A percentile compares a stretch with the other conserved stretches of the same genome.
These are phyloP conservation scores for Drosophila meridionalis DNA, from an alignment of 2,888 invertebrate genomes.

Conservation along the genomic window DNA sequence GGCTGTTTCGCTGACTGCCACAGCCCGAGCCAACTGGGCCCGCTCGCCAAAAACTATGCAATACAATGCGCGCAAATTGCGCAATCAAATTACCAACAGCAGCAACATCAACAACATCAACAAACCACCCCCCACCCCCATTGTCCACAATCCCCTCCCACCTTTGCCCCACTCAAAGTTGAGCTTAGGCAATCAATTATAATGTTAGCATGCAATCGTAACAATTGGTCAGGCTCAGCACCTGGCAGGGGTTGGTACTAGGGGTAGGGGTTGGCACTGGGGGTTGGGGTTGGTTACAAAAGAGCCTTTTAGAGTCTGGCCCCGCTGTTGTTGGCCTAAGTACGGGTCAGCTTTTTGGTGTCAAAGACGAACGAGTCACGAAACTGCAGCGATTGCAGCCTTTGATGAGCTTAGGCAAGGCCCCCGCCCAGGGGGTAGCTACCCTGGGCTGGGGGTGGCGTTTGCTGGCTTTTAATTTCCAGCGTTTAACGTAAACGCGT, in stretches of 20 bases:
- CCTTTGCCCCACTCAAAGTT: slow-evolving; percentile 18
- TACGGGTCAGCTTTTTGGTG: slow-evolving; percentile 72
- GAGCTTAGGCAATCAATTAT: slow-evolving; percentile 79
- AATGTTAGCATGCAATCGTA: slow-evolving; percentile 75
- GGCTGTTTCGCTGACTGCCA: slow-evolving; percentile 69
- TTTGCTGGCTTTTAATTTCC: slow-evolving; percentile 57
- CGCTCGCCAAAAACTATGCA: slow-evolving; percentile 82
- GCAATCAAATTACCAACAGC: slow-evolving; percentile 76
- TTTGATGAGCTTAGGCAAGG: not conserved
- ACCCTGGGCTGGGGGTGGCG: not conserved
- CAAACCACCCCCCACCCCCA: not conserved
- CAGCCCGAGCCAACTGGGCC: slow-evolving; percentile 37
- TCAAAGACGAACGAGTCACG: slow-evolving; percentile 69
- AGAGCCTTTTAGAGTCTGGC: slow-evolving; percentile 58
- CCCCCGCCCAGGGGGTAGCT: not conserved
- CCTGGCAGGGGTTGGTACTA: slow-evolving; percentile 1
- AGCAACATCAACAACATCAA: slow-evolving; percentile 31
- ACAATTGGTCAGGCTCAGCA: slow-evolving; percentile 56
- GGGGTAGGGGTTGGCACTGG: too few relatives aligned
- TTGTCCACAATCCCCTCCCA: not conserved
- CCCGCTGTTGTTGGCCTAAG: slow-evolving; percentile 62
- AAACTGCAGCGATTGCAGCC: slow-evolving; percentile 44
- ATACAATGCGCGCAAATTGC: slow-evolving; percentile 83
- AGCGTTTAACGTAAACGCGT: slow-evolving; percentile 69
- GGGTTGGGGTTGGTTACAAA: slow-evolving; percentile 58